These are phyloP conservation scores for Formicarius rufipectus DNA, from an alignment of 2,113 vertebrate species.

Conservation along the genomic window DNA sequence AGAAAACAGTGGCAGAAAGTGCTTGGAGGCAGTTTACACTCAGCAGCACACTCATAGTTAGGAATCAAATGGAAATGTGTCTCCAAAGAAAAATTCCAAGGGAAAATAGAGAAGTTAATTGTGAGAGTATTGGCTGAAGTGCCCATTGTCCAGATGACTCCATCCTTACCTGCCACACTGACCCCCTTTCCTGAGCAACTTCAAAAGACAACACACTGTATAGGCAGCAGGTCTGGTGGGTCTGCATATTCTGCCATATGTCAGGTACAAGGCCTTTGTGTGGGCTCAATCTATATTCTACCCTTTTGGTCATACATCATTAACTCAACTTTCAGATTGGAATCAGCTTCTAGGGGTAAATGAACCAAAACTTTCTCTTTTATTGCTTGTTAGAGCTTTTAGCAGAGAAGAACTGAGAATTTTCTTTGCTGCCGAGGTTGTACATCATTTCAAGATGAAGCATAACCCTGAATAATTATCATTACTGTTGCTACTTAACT, in stretches of 20 bases:
- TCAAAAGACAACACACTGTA: not conserved
- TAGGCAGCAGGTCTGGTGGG: not conserved
- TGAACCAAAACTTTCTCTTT: conserved; percentile 20
- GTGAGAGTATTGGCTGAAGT: not conserved
- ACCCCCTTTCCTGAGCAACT: not conserved
- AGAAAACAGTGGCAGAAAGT: not conserved
- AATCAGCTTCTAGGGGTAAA: not conserved
- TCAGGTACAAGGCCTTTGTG: fast-evolving
- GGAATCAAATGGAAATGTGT: not conserved
- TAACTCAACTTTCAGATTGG: conserved; percentile 15
- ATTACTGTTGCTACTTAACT: not conserved
- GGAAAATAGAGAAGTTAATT: not conserved
- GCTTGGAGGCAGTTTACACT: not conserved
- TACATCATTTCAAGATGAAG: not conserved
- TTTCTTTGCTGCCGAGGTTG: conserved; percentile 20
- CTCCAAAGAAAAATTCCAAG: not conserved
- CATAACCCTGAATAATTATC: not conserved
- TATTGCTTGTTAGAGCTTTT: conserved; percentile 3
- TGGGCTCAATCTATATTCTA: not conserved
- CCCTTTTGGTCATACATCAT: not conserved
- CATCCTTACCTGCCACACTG: fast-evolving
- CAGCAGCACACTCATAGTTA: not conserved
- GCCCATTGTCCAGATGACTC: not conserved
- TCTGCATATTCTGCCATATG: not conserved
- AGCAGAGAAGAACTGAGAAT: conserved; percentile 6